These are phyloP conservation scores for Styela clava DNA, from an alignment of 23 tunicate genomes.

Conservation along the genomic window DNA sequence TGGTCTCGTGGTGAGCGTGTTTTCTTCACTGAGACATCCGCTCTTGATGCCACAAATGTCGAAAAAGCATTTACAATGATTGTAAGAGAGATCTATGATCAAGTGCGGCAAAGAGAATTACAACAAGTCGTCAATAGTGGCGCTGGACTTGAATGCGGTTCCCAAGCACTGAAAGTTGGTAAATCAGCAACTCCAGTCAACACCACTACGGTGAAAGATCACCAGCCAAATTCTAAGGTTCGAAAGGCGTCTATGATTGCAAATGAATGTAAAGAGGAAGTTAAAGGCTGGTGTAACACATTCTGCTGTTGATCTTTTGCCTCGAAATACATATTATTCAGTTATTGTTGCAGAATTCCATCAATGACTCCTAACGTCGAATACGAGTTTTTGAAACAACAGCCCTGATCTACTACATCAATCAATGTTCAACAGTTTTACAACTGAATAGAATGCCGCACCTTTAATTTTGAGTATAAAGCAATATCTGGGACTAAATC, in stretches of 20 bases:
- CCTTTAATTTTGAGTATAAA: no score
- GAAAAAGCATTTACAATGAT: constrained; percentile 46
- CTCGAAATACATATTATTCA: no score
- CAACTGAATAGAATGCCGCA: no score
- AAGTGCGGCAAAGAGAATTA: constrained; percentile 16
- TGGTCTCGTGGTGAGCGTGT: constrained; percentile 31
- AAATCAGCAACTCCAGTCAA: background rate
- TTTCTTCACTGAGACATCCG: constrained; percentile 78
- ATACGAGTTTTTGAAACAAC: no score
- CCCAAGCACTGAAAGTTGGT: constrained; percentile 9
- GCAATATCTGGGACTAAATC: no score
- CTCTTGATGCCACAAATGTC: constrained; percentile 64
- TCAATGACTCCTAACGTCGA: no score
- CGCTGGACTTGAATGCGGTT: constrained; percentile 20
- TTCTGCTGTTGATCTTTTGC: constrained; percentile 7
- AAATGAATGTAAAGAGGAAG: constrained; percentile 16
- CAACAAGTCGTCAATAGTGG: background rate
- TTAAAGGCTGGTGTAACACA: constrained; percentile 14
- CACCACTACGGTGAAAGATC: constrained; percentile 9
- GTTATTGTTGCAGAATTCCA: no score
- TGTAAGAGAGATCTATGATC: constrained; percentile 15
- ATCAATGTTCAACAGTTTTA: no score
- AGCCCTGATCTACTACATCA: no score
- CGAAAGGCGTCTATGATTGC: constrained; percentile 2
- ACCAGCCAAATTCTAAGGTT: background rate